A percentile compares a stretch with the other conserved stretches of the same genome.
These are phyloP conservation scores for Budorcas taxicolor DNA, from an alignment of 2,113 vertebrate genomes.

Conservation along the genomic window DNA sequence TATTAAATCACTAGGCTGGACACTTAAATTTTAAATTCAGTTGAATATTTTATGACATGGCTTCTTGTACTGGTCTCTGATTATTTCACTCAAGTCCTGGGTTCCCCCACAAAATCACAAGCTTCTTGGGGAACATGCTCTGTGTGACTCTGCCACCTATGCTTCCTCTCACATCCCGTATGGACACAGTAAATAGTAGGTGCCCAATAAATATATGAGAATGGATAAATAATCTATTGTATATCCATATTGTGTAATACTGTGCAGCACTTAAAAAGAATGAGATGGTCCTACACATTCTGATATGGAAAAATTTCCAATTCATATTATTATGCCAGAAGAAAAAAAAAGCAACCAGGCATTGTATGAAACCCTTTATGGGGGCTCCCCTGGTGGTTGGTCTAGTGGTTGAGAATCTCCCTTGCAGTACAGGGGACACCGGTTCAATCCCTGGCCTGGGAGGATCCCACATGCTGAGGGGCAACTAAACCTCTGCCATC, in stretches of 20 bases:
- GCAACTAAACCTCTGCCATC: background rate
- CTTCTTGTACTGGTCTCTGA: background rate
- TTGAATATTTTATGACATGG: background rate
- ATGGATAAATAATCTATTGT: background rate
- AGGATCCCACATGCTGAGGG: background rate
- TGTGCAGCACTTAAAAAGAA: background rate
- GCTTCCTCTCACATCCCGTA: background rate
- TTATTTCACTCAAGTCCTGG: background rate
- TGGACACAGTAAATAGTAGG: background rate
- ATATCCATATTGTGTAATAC: background rate
- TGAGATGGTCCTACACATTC: background rate
- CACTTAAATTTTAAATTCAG: slow-evolving; percentile 8
- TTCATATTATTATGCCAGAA: background rate
- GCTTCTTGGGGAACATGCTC: background rate
- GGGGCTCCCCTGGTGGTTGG: background rate
- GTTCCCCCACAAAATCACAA: background rate
- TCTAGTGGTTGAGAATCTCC: background rate
- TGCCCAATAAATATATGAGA: background rate
- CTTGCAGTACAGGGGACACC: background rate
- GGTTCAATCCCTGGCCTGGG: background rate
- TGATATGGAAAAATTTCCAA: background rate
- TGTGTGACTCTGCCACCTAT: background rate
- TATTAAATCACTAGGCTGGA: background rate
- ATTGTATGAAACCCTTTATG: background rate
- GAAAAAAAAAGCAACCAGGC: background rate